Evolutionary conservation across 2,113 vertebrate species (phyloP).

Genomic region (Brachypteracias leptosomus): DNA sequence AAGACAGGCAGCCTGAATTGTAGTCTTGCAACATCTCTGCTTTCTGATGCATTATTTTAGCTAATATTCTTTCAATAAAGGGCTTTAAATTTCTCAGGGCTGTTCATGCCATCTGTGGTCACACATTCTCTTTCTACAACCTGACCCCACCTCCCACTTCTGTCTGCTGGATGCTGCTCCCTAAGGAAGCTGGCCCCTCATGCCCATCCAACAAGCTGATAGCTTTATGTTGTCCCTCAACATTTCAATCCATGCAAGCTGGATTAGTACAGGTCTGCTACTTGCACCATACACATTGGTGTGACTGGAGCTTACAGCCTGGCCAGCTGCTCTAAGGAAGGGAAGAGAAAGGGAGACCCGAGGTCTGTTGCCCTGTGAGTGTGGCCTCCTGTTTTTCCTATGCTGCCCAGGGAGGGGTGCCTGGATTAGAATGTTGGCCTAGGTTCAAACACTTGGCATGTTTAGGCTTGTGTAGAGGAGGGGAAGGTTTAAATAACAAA

Average conservation of each 20-base stretch:
- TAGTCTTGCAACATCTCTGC: not conserved
- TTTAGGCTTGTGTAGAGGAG: not conserved
- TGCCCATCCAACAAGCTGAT: too few species aligned
- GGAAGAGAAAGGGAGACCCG: not conserved
- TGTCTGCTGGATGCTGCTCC: not conserved
- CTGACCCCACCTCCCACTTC: not conserved
- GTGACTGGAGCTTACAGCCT: not conserved
- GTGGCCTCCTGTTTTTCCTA: accelerated
- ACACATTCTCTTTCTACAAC: not conserved
- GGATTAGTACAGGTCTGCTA: not conserved
- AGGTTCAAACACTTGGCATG: not conserved
- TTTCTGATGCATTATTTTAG: not conserved
- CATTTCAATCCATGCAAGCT: accelerated
- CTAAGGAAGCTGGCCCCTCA: accelerated
- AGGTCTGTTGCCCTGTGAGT: accelerated
- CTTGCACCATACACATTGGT: accelerated
- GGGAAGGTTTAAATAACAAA: not conserved
- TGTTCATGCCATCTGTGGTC: not conserved
- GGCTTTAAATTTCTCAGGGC: not conserved
- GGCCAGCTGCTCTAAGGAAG: not conserved
- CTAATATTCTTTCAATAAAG: not conserved
- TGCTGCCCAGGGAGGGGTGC: not conserved
- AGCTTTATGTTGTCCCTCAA: not conserved
- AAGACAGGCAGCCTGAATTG: not conserved
- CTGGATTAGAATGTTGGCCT: not conserved